Conservation (phyloP, 1,140 invertebrate species). For the Papilio machaon region DNA sequence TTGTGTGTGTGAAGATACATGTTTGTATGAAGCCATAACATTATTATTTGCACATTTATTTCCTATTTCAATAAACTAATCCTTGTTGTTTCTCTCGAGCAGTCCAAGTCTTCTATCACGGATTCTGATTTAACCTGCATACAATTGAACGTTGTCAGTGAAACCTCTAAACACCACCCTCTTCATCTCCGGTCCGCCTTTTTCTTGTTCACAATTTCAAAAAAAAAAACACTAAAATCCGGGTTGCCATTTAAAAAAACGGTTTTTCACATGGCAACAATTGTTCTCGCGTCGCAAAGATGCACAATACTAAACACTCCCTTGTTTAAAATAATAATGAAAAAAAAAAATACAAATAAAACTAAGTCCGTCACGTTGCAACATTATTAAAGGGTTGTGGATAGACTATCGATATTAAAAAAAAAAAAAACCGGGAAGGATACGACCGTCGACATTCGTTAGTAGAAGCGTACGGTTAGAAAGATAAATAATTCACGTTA, state of each 20-base stretch:
- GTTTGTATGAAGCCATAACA: constrained; percentile 30
- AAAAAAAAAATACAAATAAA: constrained; percentile 47
- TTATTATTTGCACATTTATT: constrained; percentile 36
- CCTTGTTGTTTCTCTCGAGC: constrained; percentile 6
- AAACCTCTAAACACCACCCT: constrained; percentile 70
- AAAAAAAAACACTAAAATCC: constrained; percentile 39
- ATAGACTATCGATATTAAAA: constrained; percentile 68
- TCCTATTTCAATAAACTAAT: constrained; percentile 27
- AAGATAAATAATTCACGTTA: constrained; percentile 58
- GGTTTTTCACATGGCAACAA: constrained; percentile 47
- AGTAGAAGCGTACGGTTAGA: constrained; percentile 79
- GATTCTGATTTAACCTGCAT: constrained; percentile 80
- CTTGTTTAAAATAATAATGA: constrained; percentile 63
- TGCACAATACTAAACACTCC: constrained; percentile 80
- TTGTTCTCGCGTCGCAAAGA: constrained; percentile 62
- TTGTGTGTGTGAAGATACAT: constrained; percentile 7
- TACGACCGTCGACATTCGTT: constrained; percentile 68
- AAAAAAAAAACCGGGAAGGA: constrained; percentile 49
- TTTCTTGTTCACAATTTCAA: constrained; percentile 57
- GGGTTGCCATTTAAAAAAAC: constrained; percentile 49
- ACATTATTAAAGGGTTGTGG: constrained; percentile 77
- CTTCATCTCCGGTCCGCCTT: constrained; percentile 62
- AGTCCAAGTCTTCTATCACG: constrained; percentile 53
- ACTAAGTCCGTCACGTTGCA: constrained; percentile 70
- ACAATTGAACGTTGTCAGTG: constrained; percentile 73